phyloP scores from a whole-genome alignment of 2,113 vertebrate species.

The Pteruthius melanotis region DNA sequence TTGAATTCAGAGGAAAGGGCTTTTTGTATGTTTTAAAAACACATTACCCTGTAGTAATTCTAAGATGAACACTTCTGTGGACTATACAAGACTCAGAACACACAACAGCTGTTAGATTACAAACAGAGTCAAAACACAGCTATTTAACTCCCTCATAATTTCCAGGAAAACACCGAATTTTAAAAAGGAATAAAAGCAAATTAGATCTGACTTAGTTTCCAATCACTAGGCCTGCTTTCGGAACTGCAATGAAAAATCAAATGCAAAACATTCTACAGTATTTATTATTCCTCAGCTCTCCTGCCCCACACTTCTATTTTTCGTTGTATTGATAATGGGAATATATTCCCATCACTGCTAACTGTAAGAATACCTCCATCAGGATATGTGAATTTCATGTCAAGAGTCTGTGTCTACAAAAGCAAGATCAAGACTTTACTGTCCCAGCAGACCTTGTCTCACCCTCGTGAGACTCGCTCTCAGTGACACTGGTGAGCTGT shows the following conservation, averaged over 20 bases:
- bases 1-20: neutral
- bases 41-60: neutral
- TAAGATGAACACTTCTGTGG: neutral
- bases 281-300: neutral
- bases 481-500: neutral
- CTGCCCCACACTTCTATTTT: neutral
- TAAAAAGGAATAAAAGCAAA: neutral
- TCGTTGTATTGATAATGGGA: neutral
- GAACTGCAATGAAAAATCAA: neutral
- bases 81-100: neutral
- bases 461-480: neutral
- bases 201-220: neutral
- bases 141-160: neutral
- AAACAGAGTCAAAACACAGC: neutral
- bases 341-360: neutral
- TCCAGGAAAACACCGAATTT: neutral
- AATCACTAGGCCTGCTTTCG: rapidly evolving
- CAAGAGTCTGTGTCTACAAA: neutral
- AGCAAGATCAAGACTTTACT: neutral
- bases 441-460: rapidly evolving
- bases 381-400: neutral
- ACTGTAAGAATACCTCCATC: neutral
- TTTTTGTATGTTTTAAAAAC: neutral
- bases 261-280: neutral
- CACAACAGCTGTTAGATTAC: neutral